phyloP scores from a whole-genome alignment of 92 coral and sea anemone genomes.

The Phymanthus crucifer region DNA sequence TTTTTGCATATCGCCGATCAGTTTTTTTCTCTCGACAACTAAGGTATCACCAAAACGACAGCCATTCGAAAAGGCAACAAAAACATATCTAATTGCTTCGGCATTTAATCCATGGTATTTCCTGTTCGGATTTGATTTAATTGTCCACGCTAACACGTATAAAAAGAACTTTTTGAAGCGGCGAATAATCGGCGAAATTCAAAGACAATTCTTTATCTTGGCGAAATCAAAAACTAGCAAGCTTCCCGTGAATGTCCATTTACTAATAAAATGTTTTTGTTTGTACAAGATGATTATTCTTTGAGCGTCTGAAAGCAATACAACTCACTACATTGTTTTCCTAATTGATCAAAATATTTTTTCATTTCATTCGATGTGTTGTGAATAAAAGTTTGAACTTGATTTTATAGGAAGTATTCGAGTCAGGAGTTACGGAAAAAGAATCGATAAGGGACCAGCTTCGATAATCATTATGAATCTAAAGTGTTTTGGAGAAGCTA shows the following conservation, averaged over 20 bases:
- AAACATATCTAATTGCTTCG: not conserved
- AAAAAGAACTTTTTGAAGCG: not conserved
- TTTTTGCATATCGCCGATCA: not conserved
- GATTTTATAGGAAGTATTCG: not conserved
- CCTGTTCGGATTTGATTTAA: not conserved
- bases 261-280: not conserved
- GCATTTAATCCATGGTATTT: not conserved
- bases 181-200: conserved; percentile 1
- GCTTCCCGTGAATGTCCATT: not conserved
- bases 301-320: not conserved
- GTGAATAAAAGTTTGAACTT: not conserved
- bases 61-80: not conserved
- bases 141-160: not conserved
- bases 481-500: conserved; percentile 13
- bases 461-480: conserved; percentile 16
- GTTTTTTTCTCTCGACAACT: not conserved
- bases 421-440: not conserved
- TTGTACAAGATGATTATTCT: not conserved
- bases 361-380: not conserved
- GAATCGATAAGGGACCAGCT: not conserved
- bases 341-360: not conserved
- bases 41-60: not conserved
- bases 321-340: not conserved
- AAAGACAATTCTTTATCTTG: not conserved
- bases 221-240: not conserved